Conservation (phyloP, 23 tunicate species). For the Trididemnum clinides region DNA sequence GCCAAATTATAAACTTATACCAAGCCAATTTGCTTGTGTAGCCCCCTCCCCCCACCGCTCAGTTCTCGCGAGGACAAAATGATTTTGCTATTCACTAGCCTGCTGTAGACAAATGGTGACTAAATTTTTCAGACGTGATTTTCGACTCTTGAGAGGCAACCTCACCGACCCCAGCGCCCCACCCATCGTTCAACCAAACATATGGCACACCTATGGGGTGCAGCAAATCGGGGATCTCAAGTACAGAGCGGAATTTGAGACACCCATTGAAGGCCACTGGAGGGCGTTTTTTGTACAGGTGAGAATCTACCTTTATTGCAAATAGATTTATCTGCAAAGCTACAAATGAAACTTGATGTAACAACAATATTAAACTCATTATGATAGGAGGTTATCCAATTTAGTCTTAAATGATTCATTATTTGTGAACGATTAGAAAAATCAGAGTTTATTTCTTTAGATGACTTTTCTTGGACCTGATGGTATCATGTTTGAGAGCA, state of each 20-base stretch:
- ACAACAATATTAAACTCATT: too few species aligned
- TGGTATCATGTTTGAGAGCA: slow-evolving; percentile 64
- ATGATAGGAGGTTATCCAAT: too few species aligned
- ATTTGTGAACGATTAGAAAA: too few species aligned
- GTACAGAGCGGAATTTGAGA: slow-evolving; percentile 58
- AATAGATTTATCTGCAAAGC: too few species aligned
- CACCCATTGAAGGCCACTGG: slow-evolving; percentile 71
- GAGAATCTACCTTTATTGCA: background rate
- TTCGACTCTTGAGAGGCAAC: slow-evolving; percentile 66
- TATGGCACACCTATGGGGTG: slow-evolving; percentile 66
- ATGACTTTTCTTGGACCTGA: slow-evolving; percentile 84
- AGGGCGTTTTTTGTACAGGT: slow-evolving; percentile 88
- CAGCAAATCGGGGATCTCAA: slow-evolving; percentile 33
- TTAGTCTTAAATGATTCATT: too few species aligned
- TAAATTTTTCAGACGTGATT: slow-evolving; percentile 82
- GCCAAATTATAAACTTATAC: background rate
- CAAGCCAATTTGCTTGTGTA: background rate
- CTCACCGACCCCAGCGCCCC: slow-evolving; percentile 42
- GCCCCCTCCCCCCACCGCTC: too few species aligned
- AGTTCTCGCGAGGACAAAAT: too few species aligned
- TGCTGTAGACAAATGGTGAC: too few species aligned
- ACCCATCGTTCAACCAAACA: slow-evolving; percentile 35
- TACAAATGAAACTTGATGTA: background rate
- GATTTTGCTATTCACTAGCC: too few species aligned
- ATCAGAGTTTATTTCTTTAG: slow-evolving; percentile 32